A percentile compares a stretch with the other conserved stretches of the same genome.
Evolutionary conservation across 2,113 vertebrate genomes (phyloP).

Genomic region (Rhinoderma darwinii): DNA sequence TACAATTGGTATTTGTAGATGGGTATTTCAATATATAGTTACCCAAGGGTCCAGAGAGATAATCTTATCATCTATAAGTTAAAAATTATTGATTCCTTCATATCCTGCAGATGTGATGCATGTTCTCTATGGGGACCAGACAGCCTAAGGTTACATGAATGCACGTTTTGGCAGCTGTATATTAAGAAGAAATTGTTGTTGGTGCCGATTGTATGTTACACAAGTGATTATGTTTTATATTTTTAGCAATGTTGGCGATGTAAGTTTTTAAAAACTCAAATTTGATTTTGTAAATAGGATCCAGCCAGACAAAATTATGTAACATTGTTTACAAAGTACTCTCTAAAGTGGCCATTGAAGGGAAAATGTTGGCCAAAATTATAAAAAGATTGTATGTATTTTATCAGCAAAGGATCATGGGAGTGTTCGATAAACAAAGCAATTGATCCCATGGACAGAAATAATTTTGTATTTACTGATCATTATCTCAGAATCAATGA

Average conservation of each 20-base stretch:
- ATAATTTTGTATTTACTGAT: too few species aligned
- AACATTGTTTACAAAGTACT: too few species aligned
- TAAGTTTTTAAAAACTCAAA: neutral
- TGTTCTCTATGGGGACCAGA: neutral
- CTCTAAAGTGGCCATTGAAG: too few species aligned
- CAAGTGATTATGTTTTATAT: neutral
- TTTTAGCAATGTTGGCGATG: neutral
- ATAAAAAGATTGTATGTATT: too few species aligned
- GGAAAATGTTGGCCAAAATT: too few species aligned
- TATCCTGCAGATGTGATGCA: slow-evolving; percentile 12
- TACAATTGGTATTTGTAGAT: neutral
- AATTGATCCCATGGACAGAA: too few species aligned
- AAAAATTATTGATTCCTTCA: slow-evolving; percentile 47
- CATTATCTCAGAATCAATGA: too few species aligned
- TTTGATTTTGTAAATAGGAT: too few species aligned
- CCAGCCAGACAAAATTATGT: too few species aligned
- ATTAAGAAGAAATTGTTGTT: neutral
- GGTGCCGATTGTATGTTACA: neutral
- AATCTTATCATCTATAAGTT: slow-evolving; percentile 47
- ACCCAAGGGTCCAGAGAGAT: slow-evolving; percentile 18
- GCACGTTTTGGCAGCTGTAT: neutral
- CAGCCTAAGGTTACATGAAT: neutral
- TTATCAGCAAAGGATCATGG: too few species aligned
- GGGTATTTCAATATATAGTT: slow-evolving; percentile 2
- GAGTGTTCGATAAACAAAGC: too few species aligned